Base-by-base conservation (phyloP, 2,797 vertebrate species). In the Artibeus lituratus region DNA sequence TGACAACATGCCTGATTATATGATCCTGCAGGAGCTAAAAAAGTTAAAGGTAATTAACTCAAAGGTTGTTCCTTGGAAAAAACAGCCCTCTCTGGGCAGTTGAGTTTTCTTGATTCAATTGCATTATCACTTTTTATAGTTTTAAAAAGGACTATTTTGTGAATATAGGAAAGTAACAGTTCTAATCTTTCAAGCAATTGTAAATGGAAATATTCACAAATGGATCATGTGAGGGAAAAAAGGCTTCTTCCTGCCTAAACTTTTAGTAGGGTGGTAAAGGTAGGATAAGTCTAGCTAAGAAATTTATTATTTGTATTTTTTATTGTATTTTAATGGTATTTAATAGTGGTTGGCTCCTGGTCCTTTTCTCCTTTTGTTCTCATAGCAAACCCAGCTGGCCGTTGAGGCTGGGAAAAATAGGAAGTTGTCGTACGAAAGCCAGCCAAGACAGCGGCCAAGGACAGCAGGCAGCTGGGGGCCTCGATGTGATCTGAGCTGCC, bases 1-100 rank as follows among this genome's bases (percentile, higher is more conserved):
- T 57, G 99, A 99, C 99, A 99, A 99, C 98, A 99, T 99, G 99
- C 99, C 99, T 1, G 99, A 99, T 98, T 99, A 99, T 96, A 99
- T 99, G 99, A 99, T 99, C 96, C 99, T 99, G 96, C 99, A 99
- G 96, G 99, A 99, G 98, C 97, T 99, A 65, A 99, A 99, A 97
- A 99, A 99, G 96, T 99, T 99, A 78, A 99, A 99, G 99, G 99
- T 99, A 97, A 95, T 93, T 0, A 42, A 78, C 51, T 73, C 39
- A 70, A 49, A 84, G 73, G 10, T 80, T 69, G 67, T 29, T 77
- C 47, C 14, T 37, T 88, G 51, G 72, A 37, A 74, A 51, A 19
- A 67, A 29, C 12, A 49, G 39, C 76, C 76, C 26, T 77, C 42
- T 67, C 53, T 47, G 26, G 29, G 39, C 35, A 57, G 57, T 53